phyloP scores from a whole-genome alignment of 2,797 vertebrate species.

The Rhinella marina region DNA sequence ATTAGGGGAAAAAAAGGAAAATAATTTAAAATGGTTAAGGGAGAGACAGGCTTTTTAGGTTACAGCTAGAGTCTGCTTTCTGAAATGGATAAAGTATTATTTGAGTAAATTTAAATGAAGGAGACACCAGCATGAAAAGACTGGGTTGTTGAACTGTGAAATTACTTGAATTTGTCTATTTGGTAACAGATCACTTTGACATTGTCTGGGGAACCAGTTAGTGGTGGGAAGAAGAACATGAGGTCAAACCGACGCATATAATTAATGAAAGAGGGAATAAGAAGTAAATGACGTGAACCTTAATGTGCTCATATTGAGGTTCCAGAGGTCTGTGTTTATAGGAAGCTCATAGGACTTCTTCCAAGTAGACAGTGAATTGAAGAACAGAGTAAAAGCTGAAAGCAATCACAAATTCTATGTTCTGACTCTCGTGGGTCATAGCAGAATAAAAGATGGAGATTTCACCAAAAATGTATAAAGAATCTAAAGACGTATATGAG shows the following conservation, averaged over 20 bases:
- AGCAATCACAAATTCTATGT: conserved; percentile 24
- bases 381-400: conserved; percentile 12
- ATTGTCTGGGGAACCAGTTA: conserved; percentile 56
- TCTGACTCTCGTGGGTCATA: conserved; percentile 1
- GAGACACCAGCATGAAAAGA: conserved; percentile 35
- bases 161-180: conserved; percentile 58
- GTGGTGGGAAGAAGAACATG: conserved; percentile 30
- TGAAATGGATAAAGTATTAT: conserved; percentile 56
- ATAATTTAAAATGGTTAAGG: conserved; percentile 56
- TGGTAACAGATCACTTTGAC: conserved; percentile 49
- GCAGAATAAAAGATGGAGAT: conserved; percentile 8
- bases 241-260: conserved; percentile 42
- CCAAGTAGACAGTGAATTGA: conserved; percentile 21
- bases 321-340: conserved; percentile 30
- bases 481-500: background rate
- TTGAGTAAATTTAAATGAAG: conserved; percentile 58
- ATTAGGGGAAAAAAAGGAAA: conserved; percentile 55
- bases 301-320: conserved; percentile 36
- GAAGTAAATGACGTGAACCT: conserved; percentile 29
- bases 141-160: conserved; percentile 57
- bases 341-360: conserved; percentile 17
- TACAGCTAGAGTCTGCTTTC: conserved; percentile 37
- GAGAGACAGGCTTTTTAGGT: conserved; percentile 51
- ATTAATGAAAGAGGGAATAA: conserved; percentile 52
- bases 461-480: background rate